Percentiles rank a stretch among this genome's conserved stretches.
phyloP scores from a whole-genome alignment of 2,113 vertebrate genomes.

The Balaeniceps rex region DNA sequence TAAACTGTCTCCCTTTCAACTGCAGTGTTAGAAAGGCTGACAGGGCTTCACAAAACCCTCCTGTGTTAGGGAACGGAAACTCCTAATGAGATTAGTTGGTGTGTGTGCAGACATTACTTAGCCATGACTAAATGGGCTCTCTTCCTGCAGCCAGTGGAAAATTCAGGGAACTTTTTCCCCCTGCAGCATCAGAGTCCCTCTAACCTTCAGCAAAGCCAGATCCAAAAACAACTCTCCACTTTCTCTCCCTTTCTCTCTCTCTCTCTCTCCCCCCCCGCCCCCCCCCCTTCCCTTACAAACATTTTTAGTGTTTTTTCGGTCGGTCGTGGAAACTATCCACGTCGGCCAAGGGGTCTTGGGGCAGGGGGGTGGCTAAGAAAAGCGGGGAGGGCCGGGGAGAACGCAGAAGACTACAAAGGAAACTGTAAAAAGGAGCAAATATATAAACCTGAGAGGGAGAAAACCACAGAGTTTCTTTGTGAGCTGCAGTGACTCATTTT shows the following conservation, averaged over 20 bases:
- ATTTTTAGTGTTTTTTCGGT: not conserved
- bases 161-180: conserved; percentile 84
- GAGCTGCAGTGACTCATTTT: conserved; percentile 96
- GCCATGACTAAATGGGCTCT: conserved; percentile 92
- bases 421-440: conserved; percentile 76
- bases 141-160: conserved; percentile 94
- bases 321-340: not conserved
- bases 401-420: conserved; percentile 76
- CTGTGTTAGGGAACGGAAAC: conserved; percentile 93
- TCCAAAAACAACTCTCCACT: conserved; percentile 78
- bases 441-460: conserved; percentile 80
- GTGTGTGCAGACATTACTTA: conserved; percentile 96
- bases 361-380: not conserved
- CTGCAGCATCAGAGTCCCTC: conserved; percentile 79
- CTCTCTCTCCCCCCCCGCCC: too few species aligned
- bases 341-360: conserved; percentile 24
- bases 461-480: conserved; percentile 96
- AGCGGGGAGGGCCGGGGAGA: not conserved
- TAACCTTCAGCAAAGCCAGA: conserved; percentile 77
- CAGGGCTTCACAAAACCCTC: conserved; percentile 84
- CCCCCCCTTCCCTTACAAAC: not conserved
- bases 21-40: conserved; percentile 63
- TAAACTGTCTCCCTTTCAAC: conserved; percentile 67
- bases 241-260: conserved; percentile 49
- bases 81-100: conserved; percentile 97